Percentiles rank a stretch among this genome's conserved stretches.
These are phyloP conservation scores for Esox masquinongy DNA, from an alignment of 2,797 vertebrate species.

Conservation along the genomic window DNA sequence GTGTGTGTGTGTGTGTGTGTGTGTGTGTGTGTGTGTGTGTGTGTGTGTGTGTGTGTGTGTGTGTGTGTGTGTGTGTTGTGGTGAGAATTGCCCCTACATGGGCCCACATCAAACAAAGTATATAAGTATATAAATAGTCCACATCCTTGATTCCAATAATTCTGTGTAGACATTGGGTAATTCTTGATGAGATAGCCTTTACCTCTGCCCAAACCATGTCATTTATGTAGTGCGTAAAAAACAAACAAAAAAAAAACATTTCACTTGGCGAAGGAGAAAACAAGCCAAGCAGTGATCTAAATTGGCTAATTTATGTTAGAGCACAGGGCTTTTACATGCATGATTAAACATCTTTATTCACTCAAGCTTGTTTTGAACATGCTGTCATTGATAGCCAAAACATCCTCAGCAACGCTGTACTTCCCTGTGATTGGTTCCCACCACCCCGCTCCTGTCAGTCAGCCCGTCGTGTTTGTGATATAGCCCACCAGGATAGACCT, in stretches of 20 bases:
- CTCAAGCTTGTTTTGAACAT: constrained; percentile 55
- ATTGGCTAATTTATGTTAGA: constrained; percentile 60
- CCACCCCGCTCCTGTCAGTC: constrained; percentile 43
- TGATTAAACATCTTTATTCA: constrained; percentile 59
- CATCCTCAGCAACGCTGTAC: constrained; percentile 53
- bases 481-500: constrained; percentile 64
- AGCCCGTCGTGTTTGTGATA: constrained; percentile 44
- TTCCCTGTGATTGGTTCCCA: constrained; percentile 14
- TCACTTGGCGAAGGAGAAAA: constrained; percentile 48
- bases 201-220: constrained; percentile 41
- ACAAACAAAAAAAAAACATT: constrained; percentile 22
- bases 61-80: constrained; percentile 3
- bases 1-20: constrained; percentile 34
- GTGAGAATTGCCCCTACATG: not conserved
- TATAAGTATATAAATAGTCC: no score
- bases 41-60: constrained; percentile 13
- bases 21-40: constrained; percentile 28
- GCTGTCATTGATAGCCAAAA: constrained; percentile 71
- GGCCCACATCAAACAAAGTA: constrained; percentile 4
- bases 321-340: constrained; percentile 50
- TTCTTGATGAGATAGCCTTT: constrained; percentile 48
- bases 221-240: constrained; percentile 43
- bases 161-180: constrained; percentile 24
- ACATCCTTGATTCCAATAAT: constrained; percentile 26
- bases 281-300: constrained; percentile 53